Conservation (phyloP, 1,140 invertebrate species). For the Olivierus martensii region DNA sequence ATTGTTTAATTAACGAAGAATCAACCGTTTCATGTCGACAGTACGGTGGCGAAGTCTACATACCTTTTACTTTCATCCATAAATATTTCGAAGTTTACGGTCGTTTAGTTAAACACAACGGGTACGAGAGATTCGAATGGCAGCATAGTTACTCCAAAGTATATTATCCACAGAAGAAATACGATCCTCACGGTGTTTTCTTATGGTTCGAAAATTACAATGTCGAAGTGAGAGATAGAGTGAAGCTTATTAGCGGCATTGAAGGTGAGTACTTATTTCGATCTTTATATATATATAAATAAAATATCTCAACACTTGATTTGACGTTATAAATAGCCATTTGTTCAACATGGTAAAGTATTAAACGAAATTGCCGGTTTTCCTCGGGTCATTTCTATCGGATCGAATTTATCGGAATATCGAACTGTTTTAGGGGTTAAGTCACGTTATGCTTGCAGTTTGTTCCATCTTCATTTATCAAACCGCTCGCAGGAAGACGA, state of each 20-base stretch:
- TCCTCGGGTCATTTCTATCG: no score
- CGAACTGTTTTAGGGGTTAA: no score
- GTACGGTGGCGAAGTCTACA: slow-evolving; percentile 69
- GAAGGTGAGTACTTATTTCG: slow-evolving; percentile 40
- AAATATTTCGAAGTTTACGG: slow-evolving; percentile 89
- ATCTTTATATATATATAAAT: no score
- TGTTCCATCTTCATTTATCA: no score
- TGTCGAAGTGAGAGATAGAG: slow-evolving; percentile 84
- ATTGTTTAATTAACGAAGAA: slow-evolving; percentile 80
- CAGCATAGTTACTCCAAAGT: slow-evolving; percentile 87
- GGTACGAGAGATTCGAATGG: slow-evolving; percentile 61
- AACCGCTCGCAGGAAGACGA: no score
- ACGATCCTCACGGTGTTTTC: slow-evolving; percentile 74
- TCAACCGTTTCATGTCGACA: slow-evolving; percentile 67
- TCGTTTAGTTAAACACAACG: slow-evolving; percentile 40
- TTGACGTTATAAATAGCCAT: no score
- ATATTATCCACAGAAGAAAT: slow-evolving; percentile 71
- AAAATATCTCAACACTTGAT: no score
- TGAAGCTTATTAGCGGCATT: slow-evolving; percentile 85
- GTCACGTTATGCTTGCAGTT: no score
- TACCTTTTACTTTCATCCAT: slow-evolving; percentile 83
- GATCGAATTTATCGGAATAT: no score
- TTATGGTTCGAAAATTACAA: slow-evolving; percentile 97
- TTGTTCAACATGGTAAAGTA: no score
- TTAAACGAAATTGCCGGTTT: no score